A percentile compares a stretch with the other conserved stretches of the same genome.
Conservation (phyloP, 1,140 invertebrate species). For the Platyscapa corneri region DNA sequence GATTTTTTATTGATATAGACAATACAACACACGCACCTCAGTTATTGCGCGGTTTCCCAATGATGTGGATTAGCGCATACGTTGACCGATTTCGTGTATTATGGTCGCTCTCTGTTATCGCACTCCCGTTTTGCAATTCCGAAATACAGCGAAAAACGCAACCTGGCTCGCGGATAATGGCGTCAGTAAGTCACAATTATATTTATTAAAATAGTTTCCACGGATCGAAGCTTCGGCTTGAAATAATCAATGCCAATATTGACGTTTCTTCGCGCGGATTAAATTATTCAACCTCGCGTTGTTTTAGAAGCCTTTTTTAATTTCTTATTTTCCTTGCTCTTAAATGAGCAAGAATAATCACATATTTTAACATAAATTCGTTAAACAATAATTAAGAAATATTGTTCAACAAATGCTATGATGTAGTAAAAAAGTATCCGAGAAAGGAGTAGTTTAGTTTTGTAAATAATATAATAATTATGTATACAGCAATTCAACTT, state of each 20-base stretch:
- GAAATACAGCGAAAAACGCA: neutral
- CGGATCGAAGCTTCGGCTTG: neutral
- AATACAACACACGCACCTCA: neutral
- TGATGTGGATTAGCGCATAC: neutral
- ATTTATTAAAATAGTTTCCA: neutral
- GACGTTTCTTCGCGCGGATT: too few relatives aligned
- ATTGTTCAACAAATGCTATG: too few relatives aligned
- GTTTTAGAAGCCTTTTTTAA: too few relatives aligned
- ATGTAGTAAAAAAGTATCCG: too few relatives aligned
- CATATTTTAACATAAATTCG: too few relatives aligned
- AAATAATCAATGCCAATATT: neutral
- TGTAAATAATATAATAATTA: too few relatives aligned
- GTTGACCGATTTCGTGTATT: neutral
- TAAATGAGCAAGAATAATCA: too few relatives aligned
- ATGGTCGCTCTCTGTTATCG: conserved; percentile 44
- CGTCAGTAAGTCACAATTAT: conserved; percentile 13
- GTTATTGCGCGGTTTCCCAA: conserved; percentile 16
- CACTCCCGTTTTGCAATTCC: neutral
- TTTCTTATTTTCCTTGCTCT: too few relatives aligned
- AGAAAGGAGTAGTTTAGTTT: too few relatives aligned
- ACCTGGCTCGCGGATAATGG: conserved; percentile 20
- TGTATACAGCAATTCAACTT: too few relatives aligned
- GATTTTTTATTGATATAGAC: neutral
- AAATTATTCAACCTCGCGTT: too few relatives aligned
- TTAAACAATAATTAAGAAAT: too few relatives aligned